Evolutionary conservation across 2,888 invertebrate species (phyloP).

Genomic region (Lordiphosa fenestrarum): DNA sequence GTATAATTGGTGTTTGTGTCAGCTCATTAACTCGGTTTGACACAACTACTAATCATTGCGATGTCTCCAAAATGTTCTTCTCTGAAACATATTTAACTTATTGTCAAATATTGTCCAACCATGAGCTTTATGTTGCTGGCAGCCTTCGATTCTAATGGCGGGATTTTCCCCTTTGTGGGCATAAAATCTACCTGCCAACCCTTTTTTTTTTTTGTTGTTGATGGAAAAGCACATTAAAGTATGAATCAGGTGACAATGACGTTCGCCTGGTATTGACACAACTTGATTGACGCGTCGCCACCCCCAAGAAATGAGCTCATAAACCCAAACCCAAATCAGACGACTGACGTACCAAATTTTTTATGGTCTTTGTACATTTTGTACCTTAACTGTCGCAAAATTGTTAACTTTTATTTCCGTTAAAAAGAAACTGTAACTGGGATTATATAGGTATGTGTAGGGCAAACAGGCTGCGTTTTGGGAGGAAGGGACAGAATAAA

Average conservation of each 20-base stretch:
- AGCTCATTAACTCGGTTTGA: too few species aligned
- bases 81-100: too few species aligned
- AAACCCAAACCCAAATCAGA: constrained; percentile 43
- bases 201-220: constrained; percentile 6
- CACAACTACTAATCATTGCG: too few species aligned
- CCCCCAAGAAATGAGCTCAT: constrained; percentile 67
- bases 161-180: not conserved
- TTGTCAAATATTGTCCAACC: too few species aligned
- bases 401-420: constrained; percentile 56
- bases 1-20: too few species aligned
- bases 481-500: constrained; percentile 47
- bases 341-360: constrained; percentile 47
- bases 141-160: too few species aligned
- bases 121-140: too few species aligned
- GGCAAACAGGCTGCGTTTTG: constrained; percentile 29
- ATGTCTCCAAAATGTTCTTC: too few species aligned
- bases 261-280: constrained; percentile 56
- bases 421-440: constrained; percentile 34
- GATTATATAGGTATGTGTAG: constrained; percentile 17
- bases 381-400: constrained; percentile 7
- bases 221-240: constrained; percentile 22
- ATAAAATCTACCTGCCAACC: not conserved
- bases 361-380: constrained; percentile 27
- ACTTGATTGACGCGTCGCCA: constrained; percentile 35
- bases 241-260: constrained; percentile 68